These are phyloP conservation scores for Zootoca vivipara DNA, from an alignment of 2,113 vertebrate species.

Conservation along the genomic window DNA sequence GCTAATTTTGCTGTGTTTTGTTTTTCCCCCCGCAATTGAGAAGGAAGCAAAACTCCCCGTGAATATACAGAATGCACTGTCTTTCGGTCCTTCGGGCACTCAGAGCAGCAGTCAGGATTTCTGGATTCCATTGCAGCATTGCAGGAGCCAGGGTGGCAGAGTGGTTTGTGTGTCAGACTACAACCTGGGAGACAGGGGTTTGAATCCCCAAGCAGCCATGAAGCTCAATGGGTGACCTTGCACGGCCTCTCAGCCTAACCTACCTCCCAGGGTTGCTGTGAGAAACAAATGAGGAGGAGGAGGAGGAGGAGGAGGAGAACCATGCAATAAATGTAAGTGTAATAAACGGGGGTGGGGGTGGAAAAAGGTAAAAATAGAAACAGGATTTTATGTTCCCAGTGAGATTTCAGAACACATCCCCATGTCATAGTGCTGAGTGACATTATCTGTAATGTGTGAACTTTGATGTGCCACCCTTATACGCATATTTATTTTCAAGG, in stretches of 20 bases:
- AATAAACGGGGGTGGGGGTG: no score
- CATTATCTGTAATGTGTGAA: not conserved
- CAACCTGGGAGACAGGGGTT: no score
- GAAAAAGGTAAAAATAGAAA: no score
- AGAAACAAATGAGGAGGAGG: no score
- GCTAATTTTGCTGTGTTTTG: constrained; percentile 15
- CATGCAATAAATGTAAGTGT: no score
- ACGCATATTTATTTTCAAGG: not conserved
- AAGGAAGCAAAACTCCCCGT: not conserved
- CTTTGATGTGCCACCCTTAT: not conserved
- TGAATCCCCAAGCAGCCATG: no score
- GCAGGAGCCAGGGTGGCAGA: no score
- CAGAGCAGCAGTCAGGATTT: fast-evolving
- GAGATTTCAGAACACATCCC: not conserved
- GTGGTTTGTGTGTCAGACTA: no score
- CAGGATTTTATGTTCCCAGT: fast-evolving
- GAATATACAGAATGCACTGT: not conserved
- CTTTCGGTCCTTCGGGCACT: not conserved
- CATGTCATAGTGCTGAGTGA: not conserved
- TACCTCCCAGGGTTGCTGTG: no score
- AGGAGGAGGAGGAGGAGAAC: no score
- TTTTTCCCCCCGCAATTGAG: not conserved
- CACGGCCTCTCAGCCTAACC: no score
- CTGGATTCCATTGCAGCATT: not conserved
- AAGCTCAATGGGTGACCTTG: no score